Percentiles rank a stretch among this genome's conserved stretches.
Evolutionary conservation across 2,113 vertebrate species (phyloP).

Genomic region (Stegastes partitus): DNA sequence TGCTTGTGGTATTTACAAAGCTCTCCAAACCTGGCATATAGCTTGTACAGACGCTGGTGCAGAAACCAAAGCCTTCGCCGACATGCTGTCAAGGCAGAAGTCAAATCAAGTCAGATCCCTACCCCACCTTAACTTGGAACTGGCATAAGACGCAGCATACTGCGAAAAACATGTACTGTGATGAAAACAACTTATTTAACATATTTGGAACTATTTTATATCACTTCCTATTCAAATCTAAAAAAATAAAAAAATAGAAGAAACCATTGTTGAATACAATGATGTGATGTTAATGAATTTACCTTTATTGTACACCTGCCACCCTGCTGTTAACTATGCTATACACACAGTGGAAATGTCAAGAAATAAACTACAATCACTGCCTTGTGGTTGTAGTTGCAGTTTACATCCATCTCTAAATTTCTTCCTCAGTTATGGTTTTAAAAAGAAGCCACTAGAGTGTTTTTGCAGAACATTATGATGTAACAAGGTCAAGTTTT

Average conservation of each 20-base stretch:
- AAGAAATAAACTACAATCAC: too few relatives aligned
- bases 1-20: constrained; percentile 59
- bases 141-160: neutral
- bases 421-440: too few relatives aligned
- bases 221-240: too few relatives aligned
- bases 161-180: neutral
- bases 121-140: neutral
- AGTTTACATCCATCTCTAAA: too few relatives aligned
- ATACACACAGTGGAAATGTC: too few relatives aligned
- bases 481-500: too few relatives aligned
- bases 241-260: too few relatives aligned
- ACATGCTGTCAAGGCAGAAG: neutral
- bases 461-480: too few relatives aligned
- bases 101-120: constrained; percentile 2
- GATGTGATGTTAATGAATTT: neutral
- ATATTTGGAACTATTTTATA: neutral
- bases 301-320: neutral
- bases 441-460: too few relatives aligned
- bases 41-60: constrained; percentile 3
- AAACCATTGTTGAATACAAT: neutral
- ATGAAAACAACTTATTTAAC: too few relatives aligned
- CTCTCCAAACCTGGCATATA: constrained; percentile 17
- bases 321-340: neutral
- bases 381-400: too few relatives aligned
- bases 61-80: constrained; percentile 1